These are phyloP conservation scores for Trichopoda pennipes DNA, from an alignment of 2,888 invertebrate species.

Conservation along the genomic window DNA sequence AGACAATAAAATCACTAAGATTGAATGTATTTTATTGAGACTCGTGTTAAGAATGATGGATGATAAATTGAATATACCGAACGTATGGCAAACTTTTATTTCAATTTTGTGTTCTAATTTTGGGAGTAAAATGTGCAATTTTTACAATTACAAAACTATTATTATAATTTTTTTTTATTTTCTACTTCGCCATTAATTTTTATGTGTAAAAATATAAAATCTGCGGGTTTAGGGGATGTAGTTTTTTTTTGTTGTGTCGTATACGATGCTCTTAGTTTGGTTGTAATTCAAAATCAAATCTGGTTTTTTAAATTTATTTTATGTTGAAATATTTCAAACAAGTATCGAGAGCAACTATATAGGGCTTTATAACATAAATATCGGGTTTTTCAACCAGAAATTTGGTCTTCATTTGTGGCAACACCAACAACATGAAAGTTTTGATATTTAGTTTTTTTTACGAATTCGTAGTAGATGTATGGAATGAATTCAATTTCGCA, in stretches of 20 bases:
- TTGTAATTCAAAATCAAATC: too few relatives aligned
- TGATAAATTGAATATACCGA: neutral
- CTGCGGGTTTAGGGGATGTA: constrained; percentile 33
- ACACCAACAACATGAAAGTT: too few relatives aligned
- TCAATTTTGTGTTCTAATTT: neutral
- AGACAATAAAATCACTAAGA: neutral
- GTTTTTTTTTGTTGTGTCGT: neutral
- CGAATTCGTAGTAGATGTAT: too few relatives aligned
- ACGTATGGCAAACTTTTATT: neutral
- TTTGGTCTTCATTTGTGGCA: too few relatives aligned
- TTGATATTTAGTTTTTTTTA: too few relatives aligned
- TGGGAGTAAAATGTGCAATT: constrained; percentile 47
- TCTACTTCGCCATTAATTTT: constrained; percentile 2
- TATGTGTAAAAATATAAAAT: neutral
- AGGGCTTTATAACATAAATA: too few relatives aligned
- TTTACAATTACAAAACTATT: constrained; percentile 39
- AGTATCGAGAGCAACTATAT: too few relatives aligned
- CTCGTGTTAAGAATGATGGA: constrained; percentile 34
- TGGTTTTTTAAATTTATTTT: neutral
- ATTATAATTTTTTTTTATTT: constrained; percentile 9
- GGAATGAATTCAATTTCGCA: too few relatives aligned
- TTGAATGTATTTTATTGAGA: constrained; percentile 25
- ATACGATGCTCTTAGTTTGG: too few relatives aligned
- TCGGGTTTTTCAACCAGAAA: too few relatives aligned
- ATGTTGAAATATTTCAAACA: too few relatives aligned